Base-by-base conservation (phyloP, 2,888 invertebrate genomes). In the Caenorhabditis angaria region DNA sequence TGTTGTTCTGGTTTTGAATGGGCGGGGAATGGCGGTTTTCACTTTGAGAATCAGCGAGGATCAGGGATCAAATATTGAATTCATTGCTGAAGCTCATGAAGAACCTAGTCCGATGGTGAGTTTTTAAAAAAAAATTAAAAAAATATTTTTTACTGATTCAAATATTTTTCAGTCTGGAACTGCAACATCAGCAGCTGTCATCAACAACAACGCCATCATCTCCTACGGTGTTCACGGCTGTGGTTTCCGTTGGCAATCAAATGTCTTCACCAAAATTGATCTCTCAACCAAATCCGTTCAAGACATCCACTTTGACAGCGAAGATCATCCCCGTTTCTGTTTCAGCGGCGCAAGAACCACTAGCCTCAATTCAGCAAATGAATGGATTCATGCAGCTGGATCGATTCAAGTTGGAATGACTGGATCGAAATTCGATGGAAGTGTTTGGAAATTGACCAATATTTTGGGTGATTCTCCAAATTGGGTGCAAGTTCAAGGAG, bases 171-270 rank as follows among this genome's bases (percentile, higher is more conserved):
- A 77, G 76, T 56, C 57, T 53, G 79, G 77, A 50, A 53, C 61
- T 12, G 64, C 79, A 6, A 62, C 70, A 14, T 35, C 68, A 14
- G 79, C 68, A 1, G 54, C 64, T 2, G 61, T 71, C 8, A 14
- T n/a, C 25, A 65, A 58, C 1, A 62, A 73, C 24, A 71, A 76
- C 48, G 65, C 81, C n/a, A 51, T 69, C 32, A 71, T 82, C 58
- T 69, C 70, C 14, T 71, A 70, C 53, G 80, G 78, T 12, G 76
- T 77, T 3, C 70, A 79, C 32, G 82, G 82, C 32, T 82, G 82
- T 35, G 82, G 82, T 28, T 82, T 78, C 75, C 53, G 69, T 35
- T 81, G 78, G 78, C 71, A 81, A 47, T 70, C 57, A 20, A 51
- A 59, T n/a, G 53, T 69, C 35, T 55, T 79, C 56, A 70, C 80